Evolutionary conservation across 2,113 vertebrate genomes (phyloP).

Genomic region (Etheostoma spectabile): DNA sequence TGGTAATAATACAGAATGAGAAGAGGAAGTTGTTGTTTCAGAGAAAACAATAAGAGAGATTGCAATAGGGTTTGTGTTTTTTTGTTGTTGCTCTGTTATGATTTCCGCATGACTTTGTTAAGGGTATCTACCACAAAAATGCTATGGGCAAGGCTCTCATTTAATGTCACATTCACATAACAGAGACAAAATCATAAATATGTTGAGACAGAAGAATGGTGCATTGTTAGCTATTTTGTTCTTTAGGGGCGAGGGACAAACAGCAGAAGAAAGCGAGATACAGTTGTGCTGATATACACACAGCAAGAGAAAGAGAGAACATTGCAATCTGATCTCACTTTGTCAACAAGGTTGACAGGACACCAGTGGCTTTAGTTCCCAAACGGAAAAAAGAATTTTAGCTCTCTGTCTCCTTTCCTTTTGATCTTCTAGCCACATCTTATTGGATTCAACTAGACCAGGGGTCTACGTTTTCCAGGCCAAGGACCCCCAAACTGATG

Average conservation of each 20-base stretch:
- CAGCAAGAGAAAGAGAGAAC: constrained; percentile 21
- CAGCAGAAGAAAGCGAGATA: constrained; percentile 12
- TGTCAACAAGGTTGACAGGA: constrained; percentile 56
- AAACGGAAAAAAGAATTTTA: constrained; percentile 33
- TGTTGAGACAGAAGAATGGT: constrained; percentile 43
- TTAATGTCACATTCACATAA: not conserved
- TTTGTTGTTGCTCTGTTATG: not conserved
- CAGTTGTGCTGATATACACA: not conserved
- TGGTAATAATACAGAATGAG: not conserved
- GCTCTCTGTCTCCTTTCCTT: not conserved
- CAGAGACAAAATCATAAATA: constrained; percentile 12
- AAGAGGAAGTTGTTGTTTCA: not conserved
- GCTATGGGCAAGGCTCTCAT: not conserved
- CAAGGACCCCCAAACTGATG: too few species aligned
- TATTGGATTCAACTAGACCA: constrained; percentile 27
- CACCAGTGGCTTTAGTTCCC: constrained; percentile 50
- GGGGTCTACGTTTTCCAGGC: too few species aligned
- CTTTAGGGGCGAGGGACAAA: not conserved
- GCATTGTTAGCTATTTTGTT: constrained; percentile 43
- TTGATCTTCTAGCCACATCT: constrained; percentile 6
- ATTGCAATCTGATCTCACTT: constrained; percentile 43
- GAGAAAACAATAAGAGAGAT: not conserved
- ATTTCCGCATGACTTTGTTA: not conserved
- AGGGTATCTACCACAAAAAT: not conserved
- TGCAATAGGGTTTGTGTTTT: constrained; percentile 13